Evolutionary conservation across 2,888 invertebrate species (phyloP).

Genomic region (Cylindroiulus punctatus): DNA sequence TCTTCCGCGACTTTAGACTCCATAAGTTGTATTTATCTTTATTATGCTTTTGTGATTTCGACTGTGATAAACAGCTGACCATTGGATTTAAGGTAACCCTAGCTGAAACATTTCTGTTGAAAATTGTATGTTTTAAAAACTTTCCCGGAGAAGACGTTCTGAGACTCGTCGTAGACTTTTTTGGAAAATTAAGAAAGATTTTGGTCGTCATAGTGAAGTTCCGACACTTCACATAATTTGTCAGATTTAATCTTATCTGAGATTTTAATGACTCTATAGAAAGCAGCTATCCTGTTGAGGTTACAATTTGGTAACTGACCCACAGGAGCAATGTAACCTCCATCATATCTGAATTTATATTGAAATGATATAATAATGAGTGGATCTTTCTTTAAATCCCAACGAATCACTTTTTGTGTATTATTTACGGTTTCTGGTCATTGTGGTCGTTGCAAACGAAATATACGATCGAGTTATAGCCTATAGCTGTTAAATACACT

Average conservation of each 20-base stretch:
- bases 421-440: background rate
- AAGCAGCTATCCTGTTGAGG: conserved; percentile 45
- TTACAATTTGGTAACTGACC: background rate
- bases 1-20: too few relatives aligned
- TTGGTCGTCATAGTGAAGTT: background rate
- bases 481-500: background rate
- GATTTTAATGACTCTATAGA: background rate
- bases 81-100: too few relatives aligned
- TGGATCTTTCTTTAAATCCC: too few relatives aligned
- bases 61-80: too few relatives aligned
- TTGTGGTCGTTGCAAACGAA: background rate
- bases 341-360: background rate
- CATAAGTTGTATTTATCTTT: too few relatives aligned
- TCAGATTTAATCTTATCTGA: background rate
- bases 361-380: too few relatives aligned
- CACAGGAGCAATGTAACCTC: conserved; percentile 1
- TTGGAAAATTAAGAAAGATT: background rate
- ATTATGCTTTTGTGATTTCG: too few relatives aligned
- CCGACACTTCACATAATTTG: background rate
- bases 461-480: background rate
- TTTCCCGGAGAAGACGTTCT: too few relatives aligned
- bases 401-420: background rate
- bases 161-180: too few relatives aligned
- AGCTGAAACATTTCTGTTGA: background rate
- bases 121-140: background rate